Base-by-base conservation (phyloP, 2,888 invertebrate species). In the Drosophila longiperda region DNA sequence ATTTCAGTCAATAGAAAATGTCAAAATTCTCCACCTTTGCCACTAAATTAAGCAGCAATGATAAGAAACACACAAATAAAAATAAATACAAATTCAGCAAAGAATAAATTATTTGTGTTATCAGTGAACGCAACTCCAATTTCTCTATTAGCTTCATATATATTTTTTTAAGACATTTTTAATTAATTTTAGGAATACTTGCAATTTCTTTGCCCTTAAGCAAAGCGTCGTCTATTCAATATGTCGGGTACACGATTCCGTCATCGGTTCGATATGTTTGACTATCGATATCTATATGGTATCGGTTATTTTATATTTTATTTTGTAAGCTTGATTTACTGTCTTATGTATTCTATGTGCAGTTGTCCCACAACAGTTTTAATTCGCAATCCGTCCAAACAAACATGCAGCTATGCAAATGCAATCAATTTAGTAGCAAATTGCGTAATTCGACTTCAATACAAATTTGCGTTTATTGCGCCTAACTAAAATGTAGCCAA, bases 401-500 rank as follows among this genome's bases (percentile, higher is more conserved):
- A 62, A 61, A 71, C 62, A 61, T 73, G 79, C 80, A 69, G 75
- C 80, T 80, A 78, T 88, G 75, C 83, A 88, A 85, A 84, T 86
- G 80, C 83, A 89, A 88, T 86, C 83, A 89, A 89, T 87, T 87
- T 83, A 82, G 83, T 80, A 83, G 87, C 84, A 88, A 82, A 86
- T 83, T 82, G 82, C 78, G 86, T 87, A 85, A 87, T 90, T 89
- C 87, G 82, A 86, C 85, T 86, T 84, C 80, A 82, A 83, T 78
- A 74, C 78, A 78, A 76, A 83, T 88, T 86, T 88, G 80, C 77
- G 73, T 66, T 70, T 66, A 57, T 72, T 86, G 75, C 66, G 74
- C 66, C 78, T 82, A 86, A 78, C 78, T 82, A 83, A 82, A 88
- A 86, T 83, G 76, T 88, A 83, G 78, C 81, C 83, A 83, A 80